Conservation (phyloP, 2,113 vertebrate species). For the Neodon shergylaensis region DNA sequence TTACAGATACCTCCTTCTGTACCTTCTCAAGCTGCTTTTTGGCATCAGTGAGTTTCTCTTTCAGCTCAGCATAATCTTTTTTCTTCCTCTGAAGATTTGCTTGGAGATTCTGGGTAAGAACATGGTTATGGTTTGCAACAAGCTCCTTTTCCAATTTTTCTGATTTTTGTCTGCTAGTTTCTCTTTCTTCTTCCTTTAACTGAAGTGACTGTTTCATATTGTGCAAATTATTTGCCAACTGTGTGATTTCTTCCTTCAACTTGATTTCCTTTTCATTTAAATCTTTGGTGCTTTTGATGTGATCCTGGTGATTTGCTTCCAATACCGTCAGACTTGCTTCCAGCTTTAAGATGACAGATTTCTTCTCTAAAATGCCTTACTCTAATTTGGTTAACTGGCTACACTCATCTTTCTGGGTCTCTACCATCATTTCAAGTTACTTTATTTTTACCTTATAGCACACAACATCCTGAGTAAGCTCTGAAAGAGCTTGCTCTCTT, state of each 20-base stretch:
- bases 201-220: slow-evolving; percentile 84
- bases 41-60: slow-evolving; percentile 92
- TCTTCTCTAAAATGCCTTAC: slow-evolving; percentile 84
- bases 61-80: slow-evolving; percentile 90
- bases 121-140: slow-evolving; percentile 61
- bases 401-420: slow-evolving; percentile 74
- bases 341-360: slow-evolving; percentile 83
- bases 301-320: slow-evolving; percentile 80
- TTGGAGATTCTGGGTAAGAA: slow-evolving; percentile 81
- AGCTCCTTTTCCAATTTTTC: slow-evolving; percentile 87
- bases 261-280: slow-evolving; percentile 84
- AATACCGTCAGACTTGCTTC: slow-evolving; percentile 81
- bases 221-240: slow-evolving; percentile 84
- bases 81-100: slow-evolving; percentile 89
- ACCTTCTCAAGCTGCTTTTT: slow-evolving; percentile 97
- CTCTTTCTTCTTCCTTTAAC: slow-evolving; percentile 88
- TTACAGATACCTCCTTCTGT: slow-evolving; percentile 91
- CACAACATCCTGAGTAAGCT: slow-evolving; percentile 81
- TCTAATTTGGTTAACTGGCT: slow-evolving; percentile 79
- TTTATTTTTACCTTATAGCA: slow-evolving; percentile 79
- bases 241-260: slow-evolving; percentile 81
- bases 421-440: slow-evolving; percentile 77
- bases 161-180: slow-evolving; percentile 72
- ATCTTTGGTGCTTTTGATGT: slow-evolving; percentile 77
- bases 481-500: slow-evolving; percentile 78